Percentiles rank a stretch among this genome's conserved stretches.
Evolutionary conservation across 2,797 vertebrate species (phyloP).

Genomic region (Phyllotis vaccarum): DNA sequence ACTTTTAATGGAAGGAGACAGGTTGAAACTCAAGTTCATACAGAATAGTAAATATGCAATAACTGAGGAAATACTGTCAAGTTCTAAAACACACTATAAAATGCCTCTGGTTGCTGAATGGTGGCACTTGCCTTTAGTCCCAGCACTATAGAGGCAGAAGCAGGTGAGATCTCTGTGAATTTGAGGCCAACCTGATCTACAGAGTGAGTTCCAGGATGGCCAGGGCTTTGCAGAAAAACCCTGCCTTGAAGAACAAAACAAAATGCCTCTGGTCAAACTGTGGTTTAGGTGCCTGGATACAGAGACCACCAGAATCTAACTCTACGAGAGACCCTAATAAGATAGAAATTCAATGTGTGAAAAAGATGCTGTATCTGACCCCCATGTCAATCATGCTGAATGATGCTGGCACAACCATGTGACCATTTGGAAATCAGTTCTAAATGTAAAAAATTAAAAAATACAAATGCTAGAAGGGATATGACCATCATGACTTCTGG

Average conservation of each 20-base stretch:
- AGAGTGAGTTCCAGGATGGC: neutral
- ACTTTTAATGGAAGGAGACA: neutral
- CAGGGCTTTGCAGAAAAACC: neutral
- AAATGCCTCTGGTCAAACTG: neutral
- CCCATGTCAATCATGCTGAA: neutral
- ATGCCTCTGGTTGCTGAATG: neutral
- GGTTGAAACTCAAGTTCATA: neutral
- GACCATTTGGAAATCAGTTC: neutral
- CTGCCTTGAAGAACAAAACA: neutral
- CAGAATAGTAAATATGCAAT: neutral
- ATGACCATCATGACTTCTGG: neutral
- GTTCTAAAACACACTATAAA: neutral
- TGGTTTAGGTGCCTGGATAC: neutral
- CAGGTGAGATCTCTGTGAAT: neutral
- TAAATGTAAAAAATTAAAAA: constrained; percentile 35
- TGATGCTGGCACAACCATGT: neutral
- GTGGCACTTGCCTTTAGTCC: neutral
- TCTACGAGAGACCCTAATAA: neutral
- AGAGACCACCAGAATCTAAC: neutral
- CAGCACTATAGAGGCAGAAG: neutral
- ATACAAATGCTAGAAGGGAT: neutral
- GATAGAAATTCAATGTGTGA: neutral
- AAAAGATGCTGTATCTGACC: neutral
- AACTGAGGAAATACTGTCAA: neutral
- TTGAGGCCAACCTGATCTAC: neutral